Percentiles rank a stretch among this genome's conserved stretches.
These are phyloP conservation scores for Yponomeuta malinellus DNA, from an alignment of 2,888 invertebrate species.

Conservation along the genomic window DNA sequence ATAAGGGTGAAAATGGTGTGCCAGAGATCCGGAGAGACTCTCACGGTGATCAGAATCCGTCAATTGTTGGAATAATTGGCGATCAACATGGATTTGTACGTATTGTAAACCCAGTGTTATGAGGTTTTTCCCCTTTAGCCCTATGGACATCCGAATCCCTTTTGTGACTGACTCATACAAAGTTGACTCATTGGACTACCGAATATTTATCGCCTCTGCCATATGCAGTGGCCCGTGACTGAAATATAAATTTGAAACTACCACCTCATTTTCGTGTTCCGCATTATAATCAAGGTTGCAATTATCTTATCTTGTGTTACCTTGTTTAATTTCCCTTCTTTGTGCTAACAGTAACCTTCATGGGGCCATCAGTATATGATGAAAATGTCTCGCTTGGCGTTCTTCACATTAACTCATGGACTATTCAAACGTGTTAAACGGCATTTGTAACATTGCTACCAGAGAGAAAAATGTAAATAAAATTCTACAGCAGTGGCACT, in stretches of 20 bases:
- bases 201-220: background rate
- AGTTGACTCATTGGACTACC: slow-evolving; percentile 27
- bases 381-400: slow-evolving; percentile 41
- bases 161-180: slow-evolving; percentile 28
- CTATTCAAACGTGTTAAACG: slow-evolving; percentile 14
- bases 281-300: slow-evolving; percentile 30
- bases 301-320: slow-evolving; percentile 49
- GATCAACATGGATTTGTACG: slow-evolving; percentile 72
- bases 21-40: slow-evolving; percentile 49
- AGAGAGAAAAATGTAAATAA: slow-evolving; percentile 2
- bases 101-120: slow-evolving; percentile 25
- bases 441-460: background rate
- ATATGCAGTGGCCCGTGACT: background rate
- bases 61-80: slow-evolving; percentile 71
- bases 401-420: slow-evolving; percentile 39
- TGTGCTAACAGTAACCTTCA: slow-evolving; percentile 27
- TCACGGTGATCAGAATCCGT: slow-evolving; percentile 61
- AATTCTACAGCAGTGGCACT: background rate
- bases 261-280: background rate
- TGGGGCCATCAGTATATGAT: slow-evolving; percentile 38
- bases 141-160: background rate
- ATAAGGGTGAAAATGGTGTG: slow-evolving; percentile 25
- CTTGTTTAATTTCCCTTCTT: slow-evolving; percentile 28
- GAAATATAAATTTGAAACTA: background rate
- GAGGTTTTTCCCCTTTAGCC: background rate